Evolutionary conservation across 1,140 invertebrate species (phyloP).

Genomic region (Lasaia peninsularis): DNA sequence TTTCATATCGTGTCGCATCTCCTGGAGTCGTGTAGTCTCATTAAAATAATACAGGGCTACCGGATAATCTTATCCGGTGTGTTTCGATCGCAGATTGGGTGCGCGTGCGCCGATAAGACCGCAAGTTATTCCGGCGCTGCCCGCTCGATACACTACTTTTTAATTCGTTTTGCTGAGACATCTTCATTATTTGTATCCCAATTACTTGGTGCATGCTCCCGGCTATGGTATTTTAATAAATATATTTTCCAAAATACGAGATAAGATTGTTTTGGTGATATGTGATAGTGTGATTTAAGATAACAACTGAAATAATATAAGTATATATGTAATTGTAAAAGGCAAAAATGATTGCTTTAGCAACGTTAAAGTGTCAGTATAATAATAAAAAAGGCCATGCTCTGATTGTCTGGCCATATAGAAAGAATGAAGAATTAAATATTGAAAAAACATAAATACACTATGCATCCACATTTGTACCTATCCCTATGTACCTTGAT

Average conservation of each 20-base stretch:
- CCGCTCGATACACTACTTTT: slow-evolving; percentile 66
- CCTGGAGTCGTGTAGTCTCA: slow-evolving; percentile 73
- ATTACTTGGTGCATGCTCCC: slow-evolving; percentile 30
- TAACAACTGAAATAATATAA: neutral
- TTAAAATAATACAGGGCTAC: slow-evolving; percentile 77
- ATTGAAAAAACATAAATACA: no score
- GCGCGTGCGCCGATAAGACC: slow-evolving; percentile 73
- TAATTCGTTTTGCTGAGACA: slow-evolving; percentile 65
- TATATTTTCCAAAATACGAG: neutral
- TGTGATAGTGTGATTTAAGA: neutral
- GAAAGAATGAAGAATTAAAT: no score
- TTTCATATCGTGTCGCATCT: slow-evolving; percentile 71
- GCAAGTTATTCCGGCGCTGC: slow-evolving; percentile 66
- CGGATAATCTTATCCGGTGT: slow-evolving; percentile 75
- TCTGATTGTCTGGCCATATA: no score
- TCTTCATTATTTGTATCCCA: slow-evolving; percentile 66
- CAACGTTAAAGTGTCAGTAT: no score
- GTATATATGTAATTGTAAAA: no score
- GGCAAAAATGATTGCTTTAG: no score
- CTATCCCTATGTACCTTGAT: no score
- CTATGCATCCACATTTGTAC: no score
- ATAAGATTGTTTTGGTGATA: neutral
- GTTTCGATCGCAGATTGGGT: slow-evolving; percentile 74
- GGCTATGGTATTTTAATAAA: neutral
- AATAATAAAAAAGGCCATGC: no score